A percentile compares a stretch with the other conserved stretches of the same genome.
phyloP scores from a whole-genome alignment of 2,797 vertebrate genomes.

The Peromyscus melanophrys region DNA sequence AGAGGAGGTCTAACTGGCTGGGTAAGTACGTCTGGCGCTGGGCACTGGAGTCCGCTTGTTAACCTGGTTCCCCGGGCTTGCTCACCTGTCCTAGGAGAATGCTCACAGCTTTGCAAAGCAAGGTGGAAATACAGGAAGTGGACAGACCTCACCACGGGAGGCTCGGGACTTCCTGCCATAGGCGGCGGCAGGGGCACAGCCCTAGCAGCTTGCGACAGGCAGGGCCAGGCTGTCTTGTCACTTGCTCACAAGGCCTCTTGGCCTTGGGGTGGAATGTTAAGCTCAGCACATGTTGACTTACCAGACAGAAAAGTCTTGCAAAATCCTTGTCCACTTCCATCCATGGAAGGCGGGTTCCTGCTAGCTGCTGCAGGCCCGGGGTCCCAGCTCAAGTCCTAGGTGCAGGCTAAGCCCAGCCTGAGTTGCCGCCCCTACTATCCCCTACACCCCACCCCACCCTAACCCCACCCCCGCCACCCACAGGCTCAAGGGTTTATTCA shows the following conservation, averaged over 20 bases:
- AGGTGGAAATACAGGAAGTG: neutral
- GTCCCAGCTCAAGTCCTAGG: neutral
- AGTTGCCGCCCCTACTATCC: neutral
- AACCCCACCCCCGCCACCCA: neutral
- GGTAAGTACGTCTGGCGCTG: neutral
- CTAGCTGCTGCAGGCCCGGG: neutral
- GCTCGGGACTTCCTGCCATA: neutral
- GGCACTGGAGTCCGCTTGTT: neutral
- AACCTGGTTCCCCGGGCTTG: neutral
- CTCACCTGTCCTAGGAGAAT: neutral
- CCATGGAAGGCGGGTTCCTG: neutral
- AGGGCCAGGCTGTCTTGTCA: neutral
- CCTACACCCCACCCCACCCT: too few species aligned
- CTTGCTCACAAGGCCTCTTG: neutral
- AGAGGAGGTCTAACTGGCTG: neutral
- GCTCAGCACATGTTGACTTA: neutral
- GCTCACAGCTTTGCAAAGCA: neutral
- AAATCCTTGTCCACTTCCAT: neutral
- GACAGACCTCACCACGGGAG: neutral
- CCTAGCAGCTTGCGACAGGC: neutral
- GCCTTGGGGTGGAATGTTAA: neutral
- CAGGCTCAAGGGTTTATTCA: neutral
- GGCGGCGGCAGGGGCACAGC: neutral
- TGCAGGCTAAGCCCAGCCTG: neutral
- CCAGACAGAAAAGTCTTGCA: neutral